Conservation (phyloP, 2,113 vertebrate genomes). For the Ctenomys sociabilis region DNA sequence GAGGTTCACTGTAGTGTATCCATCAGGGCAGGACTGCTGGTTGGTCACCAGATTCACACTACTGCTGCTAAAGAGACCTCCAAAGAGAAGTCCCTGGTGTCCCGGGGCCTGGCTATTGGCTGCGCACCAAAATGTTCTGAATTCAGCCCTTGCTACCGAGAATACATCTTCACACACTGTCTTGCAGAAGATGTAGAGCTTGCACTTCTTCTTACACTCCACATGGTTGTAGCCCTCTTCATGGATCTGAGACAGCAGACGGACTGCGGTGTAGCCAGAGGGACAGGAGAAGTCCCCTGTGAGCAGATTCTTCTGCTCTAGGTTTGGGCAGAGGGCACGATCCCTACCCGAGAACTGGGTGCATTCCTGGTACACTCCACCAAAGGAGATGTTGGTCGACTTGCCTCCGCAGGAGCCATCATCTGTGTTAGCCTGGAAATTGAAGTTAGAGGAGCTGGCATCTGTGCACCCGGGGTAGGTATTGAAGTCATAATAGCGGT, state of each 20-base stretch:
- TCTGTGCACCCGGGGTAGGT: slow-evolving; percentile 91
- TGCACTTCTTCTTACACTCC: slow-evolving; percentile 83
- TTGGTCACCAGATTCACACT: slow-evolving; percentile 89
- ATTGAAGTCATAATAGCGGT: slow-evolving; percentile 92
- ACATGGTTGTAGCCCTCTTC: slow-evolving; percentile 89
- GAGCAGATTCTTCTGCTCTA: slow-evolving; percentile 90
- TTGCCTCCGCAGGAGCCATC: slow-evolving; percentile 90
- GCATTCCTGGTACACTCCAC: slow-evolving; percentile 92
- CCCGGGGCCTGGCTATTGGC: slow-evolving; percentile 1
- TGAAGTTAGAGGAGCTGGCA: slow-evolving; percentile 89
- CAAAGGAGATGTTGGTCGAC: slow-evolving; percentile 91
- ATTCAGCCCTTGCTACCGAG: slow-evolving; percentile 84
- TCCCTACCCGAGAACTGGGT: slow-evolving; percentile 47
- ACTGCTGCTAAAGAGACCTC: slow-evolving; percentile 89
- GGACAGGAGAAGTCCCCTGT: slow-evolving; percentile 90
- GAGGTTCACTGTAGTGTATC: slow-evolving; percentile 85
- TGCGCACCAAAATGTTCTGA: slow-evolving; percentile 91
- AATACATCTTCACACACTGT: slow-evolving; percentile 86
- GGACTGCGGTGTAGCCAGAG: slow-evolving; percentile 79
- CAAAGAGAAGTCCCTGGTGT: slow-evolving; percentile 90
- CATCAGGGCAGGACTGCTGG: slow-evolving; percentile 88
- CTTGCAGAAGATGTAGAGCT: slow-evolving; percentile 83
- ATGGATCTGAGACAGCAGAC: slow-evolving; percentile 86
- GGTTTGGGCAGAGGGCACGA: slow-evolving; percentile 83
- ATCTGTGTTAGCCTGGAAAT: slow-evolving; percentile 93